Evolutionary conservation across 2,797 vertebrate genomes (phyloP), one percentile per base, ranked within the genome.

Genomic region (Micromesistius poutassou): DNA sequence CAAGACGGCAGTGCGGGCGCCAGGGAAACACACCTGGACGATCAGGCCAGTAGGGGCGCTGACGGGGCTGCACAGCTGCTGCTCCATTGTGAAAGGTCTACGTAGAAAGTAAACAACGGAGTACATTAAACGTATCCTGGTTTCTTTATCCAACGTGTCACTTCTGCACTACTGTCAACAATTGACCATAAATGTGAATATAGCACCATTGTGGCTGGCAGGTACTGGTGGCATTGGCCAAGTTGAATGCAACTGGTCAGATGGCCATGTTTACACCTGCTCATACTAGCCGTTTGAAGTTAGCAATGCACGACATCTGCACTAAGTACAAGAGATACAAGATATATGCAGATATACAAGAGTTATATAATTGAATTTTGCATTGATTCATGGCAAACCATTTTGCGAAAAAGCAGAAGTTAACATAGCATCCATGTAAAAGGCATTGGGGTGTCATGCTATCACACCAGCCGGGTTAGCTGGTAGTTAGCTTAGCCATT

Each of bases 11-110:
- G 94, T 94, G 2, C 96, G 93, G 30, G 95, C 94, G 0, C 96
- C 95, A 0, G 97, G 97, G 84, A 98, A 98, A 81, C 95, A 96
- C 76, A 97, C 95, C 36, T 97, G 96, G 9, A 97, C 93, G 0
- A 95, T 92, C 1, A 92, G 83, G 84, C 93, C 89, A 1, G 82
- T 76, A 0, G 83, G 83, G 77, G 85, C 86, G 22, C 81, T 82
- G 13, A 91, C 79, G 16, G 76, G 85, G 71, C 87, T 88, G 83
- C 90, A 88, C 50, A 82, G 80, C 22, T 89, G 80, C 22, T 89
- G 81, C 50, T 95, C 94, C 94, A 95, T 95, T 79, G 62, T 78
- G 71, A 38, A 28, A 5, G 50, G 33, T 42, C 84, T 91, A 3
- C 0, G 1, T 25, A 75, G 5, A 72, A 76, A 1, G 74, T 36